A percentile compares a stretch with the other conserved stretches of the same genome.
These are phyloP conservation scores for Xiphophorus maculatus DNA, from an alignment of 2,113 vertebrate species.

Conservation along the genomic window DNA sequence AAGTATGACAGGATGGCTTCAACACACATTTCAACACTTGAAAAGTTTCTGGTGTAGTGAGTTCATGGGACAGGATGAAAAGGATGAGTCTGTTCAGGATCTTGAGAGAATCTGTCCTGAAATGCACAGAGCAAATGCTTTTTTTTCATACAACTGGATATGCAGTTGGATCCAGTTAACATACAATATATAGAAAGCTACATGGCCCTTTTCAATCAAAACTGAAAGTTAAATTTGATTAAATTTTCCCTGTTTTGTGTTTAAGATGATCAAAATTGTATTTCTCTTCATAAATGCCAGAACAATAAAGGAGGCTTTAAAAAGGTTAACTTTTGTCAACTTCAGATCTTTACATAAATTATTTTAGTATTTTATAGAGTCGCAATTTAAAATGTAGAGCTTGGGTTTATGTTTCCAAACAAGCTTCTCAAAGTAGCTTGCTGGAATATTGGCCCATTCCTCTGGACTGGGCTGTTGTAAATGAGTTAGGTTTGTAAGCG, in stretches of 20 bases:
- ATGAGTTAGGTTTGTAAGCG: background rate
- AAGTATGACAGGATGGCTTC: conserved; percentile 65
- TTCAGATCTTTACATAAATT: background rate
- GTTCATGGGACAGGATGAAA: conserved; percentile 31
- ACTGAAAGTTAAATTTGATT: background rate
- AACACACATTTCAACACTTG: conserved; percentile 65
- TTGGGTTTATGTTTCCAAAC: background rate
- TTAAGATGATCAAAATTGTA: background rate
- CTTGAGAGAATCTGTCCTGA: conserved; percentile 16
- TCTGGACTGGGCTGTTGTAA: background rate
- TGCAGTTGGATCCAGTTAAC: background rate
- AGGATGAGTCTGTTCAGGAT: conserved; percentile 26
- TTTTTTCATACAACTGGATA: background rate
- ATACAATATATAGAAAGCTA: background rate
- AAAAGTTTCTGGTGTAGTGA: conserved; percentile 30
- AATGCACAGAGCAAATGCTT: conserved; percentile 18
- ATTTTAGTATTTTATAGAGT: background rate
- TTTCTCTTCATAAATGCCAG: background rate
- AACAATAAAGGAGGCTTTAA: background rate
- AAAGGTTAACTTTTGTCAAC: too few species aligned
- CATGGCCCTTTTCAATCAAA: background rate
- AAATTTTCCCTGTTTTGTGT: background rate
- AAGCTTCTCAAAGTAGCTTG: background rate
- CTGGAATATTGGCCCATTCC: background rate
- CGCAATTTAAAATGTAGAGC: background rate